Evolutionary conservation across 2,888 invertebrate species (phyloP), one percentile per base, ranked within the genome.

Genomic region (Chloroclystis v-ata): DNA sequence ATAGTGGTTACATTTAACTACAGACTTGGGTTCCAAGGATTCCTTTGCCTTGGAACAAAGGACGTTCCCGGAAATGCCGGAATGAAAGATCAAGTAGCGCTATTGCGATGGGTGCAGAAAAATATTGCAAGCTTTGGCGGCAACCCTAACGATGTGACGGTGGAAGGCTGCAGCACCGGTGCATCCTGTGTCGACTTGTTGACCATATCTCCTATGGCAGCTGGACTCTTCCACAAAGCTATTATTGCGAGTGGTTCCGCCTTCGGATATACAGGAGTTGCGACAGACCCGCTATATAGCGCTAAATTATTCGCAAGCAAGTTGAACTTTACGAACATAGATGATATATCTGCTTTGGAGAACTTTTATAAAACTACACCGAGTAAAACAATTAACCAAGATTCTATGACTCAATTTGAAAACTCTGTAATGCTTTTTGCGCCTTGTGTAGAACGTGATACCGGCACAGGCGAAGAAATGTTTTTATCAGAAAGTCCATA

Each of bases 121-220:
- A 75, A 75, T 29, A 74, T 75, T 2, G 69, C 57, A 0, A 54
- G 28, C 7, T 75, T 73, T 10, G 73, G 74, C 2, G 74, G 73
- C 6, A 69, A 75, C 42, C 70, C 74, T 9, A 38, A 70, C 39
- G 70, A 75, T 25, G 65, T 75, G 3, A 74, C 73, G 0, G 48
- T 76, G 1, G 49, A 28, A 1, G 75, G 75, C 0, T 53, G 14
- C 12, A 72, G 71, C 25, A 67, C 74, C 6, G 75, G 75, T 0
- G 58, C 67, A 0, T 55, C 62, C 0, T 46, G 70, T 1, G 70
- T 66, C 0, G 69, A 71, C 25, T 53, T 72, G 0, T 14, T 73
- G 1, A 54, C 60, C 54, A 37, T 76, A 0, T 72, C 74, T 20
- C 32, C 79, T 3, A 52, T 61, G 14, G 48, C 58, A 16, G 56